A percentile compares a stretch with the other conserved stretches of the same genome.
Evolutionary conservation across 2,888 invertebrate species (phyloP).

Genomic region (Zhengitettix transpicula): DNA sequence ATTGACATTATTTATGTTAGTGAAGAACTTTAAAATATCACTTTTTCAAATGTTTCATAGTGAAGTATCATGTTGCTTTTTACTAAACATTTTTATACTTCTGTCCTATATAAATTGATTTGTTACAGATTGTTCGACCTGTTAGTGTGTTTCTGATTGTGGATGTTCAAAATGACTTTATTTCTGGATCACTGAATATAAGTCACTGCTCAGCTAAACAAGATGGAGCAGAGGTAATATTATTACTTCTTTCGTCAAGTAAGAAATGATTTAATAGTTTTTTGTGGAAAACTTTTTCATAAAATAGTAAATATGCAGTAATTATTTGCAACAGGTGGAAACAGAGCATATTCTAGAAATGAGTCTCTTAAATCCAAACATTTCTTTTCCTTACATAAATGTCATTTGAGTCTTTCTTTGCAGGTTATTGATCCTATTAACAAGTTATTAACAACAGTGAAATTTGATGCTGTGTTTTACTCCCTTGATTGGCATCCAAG

Average conservation of each 20-base stretch:
- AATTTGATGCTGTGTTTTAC: conserved; percentile 81
- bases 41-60: neutral
- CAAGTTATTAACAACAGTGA: conserved; percentile 57
- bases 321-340: too few relatives aligned
- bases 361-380: too few relatives aligned
- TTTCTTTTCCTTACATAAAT: too few relatives aligned
- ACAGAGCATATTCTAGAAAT: too few relatives aligned
- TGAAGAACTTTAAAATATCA: neutral
- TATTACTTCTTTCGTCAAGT: too few relatives aligned
- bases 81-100: too few relatives aligned
- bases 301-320: too few relatives aligned
- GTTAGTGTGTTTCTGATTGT: conserved; percentile 80
- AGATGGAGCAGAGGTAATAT: conserved; percentile 61
- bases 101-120: neutral
- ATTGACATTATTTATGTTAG: conserved; percentile 18
- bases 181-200: conserved; percentile 83
- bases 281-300: too few relatives aligned
- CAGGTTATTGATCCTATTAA: conserved; percentile 84
- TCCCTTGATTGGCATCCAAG: conserved; percentile 95
- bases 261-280: too few relatives aligned
- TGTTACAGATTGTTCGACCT: conserved; percentile 61
- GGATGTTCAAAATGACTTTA: conserved; percentile 97
- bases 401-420: neutral
- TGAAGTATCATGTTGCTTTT: too few relatives aligned
- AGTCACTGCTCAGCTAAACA: conserved; percentile 85